These are phyloP conservation scores for Cathartes aura DNA, from an alignment of 2,113 vertebrate species.

Conservation along the genomic window DNA sequence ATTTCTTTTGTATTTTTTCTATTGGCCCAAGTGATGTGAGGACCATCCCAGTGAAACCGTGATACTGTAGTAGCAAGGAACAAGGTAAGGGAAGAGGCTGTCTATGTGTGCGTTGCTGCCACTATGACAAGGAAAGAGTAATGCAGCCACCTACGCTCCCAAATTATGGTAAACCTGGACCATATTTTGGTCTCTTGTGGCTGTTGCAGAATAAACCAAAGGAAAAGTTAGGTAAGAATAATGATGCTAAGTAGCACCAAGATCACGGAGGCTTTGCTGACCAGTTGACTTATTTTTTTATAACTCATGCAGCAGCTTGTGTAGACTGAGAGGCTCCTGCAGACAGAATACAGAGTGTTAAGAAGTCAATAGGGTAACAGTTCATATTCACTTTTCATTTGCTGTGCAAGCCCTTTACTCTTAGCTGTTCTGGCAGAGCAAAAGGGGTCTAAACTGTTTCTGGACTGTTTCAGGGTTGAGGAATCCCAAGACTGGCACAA, in stretches of 20 bases:
- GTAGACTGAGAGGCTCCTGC: neutral
- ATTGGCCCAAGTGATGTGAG: neutral
- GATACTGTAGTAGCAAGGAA: neutral
- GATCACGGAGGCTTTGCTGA: neutral
- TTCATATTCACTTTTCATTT: neutral
- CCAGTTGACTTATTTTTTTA: neutral
- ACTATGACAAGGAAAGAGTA: neutral
- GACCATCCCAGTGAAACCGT: neutral
- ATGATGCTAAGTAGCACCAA: neutral
- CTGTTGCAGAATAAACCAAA: neutral
- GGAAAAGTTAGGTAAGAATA: neutral
- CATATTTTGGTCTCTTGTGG: neutral
- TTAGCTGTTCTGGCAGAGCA: neutral
- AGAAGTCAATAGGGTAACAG: neutral
- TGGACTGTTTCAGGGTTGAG: neutral
- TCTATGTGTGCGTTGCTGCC: neutral
- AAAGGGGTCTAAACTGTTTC: neutral
- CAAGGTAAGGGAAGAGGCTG: neutral
- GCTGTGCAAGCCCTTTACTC: neutral
- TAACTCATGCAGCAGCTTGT: neutral
- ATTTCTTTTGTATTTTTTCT: neutral
- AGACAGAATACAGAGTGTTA: neutral
- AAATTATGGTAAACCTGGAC: neutral
- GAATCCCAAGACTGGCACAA: neutral
- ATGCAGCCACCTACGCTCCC: rapidly evolving